Base-by-base conservation (phyloP, 2,797 vertebrate species). In the Gallinago nigripennis region DNA sequence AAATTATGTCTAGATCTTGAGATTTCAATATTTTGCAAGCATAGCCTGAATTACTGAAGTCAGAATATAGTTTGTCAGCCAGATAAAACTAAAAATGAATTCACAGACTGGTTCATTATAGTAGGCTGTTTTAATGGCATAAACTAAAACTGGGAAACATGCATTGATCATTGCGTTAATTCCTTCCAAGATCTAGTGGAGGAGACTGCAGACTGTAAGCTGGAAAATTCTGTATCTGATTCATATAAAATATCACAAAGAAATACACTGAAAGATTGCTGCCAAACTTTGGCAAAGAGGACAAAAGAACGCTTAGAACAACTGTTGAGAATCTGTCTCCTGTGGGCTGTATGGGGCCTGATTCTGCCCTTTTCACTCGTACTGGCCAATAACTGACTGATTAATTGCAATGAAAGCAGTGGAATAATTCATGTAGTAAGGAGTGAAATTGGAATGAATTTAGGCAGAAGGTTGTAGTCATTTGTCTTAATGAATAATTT, bases 401-500 rank as follows among this genome's bases (percentile, higher is more conserved):
- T 88, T 84, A 86, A 53, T 82, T 88, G 39, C 51, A 90, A 2
- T 28, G 31, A 76, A 78, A 51, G 71, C 17, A 69, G 50, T 69
- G 23, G 51, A 92, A 87, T 84, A 76, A 88, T 81, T 79, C 84
- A 58, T 54, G n/a, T 83, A 48, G 24, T 90, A 84, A 90, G 45
- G 69, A 90, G 27, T 2, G 6, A 69, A 87, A 91, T 21, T 79
- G 75, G 50, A 64, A 66, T 94, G 7, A 78, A 63, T 84, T 78
- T 82, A 95, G 37, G 56, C n/a, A 86, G 63, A 45, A 84, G 43
- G 31, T 41, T 82, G 43, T 66, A 39, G 24, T 81, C 25, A 61
- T 81, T 90, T 88, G 7, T 79, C 28, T 76, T 73, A 88, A 81
- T 78, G 33, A 92, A 92, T 82, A 58, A 79, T 86, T 93, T 90